Evolutionary conservation across 2,888 invertebrate species (phyloP).

Genomic region (Stenotaenia linearis): DNA sequence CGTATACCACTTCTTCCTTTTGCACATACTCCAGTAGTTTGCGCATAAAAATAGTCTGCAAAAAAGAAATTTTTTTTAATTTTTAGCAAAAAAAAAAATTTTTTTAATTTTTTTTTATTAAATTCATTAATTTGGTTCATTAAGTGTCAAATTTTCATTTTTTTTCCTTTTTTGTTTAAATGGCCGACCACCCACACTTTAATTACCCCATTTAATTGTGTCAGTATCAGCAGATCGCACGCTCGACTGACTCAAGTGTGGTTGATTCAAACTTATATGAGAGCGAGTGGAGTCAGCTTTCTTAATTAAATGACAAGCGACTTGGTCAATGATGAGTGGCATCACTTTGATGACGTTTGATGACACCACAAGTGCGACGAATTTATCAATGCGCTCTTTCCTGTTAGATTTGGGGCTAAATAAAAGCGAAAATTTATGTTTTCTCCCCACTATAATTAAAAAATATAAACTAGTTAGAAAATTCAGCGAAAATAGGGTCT

Average conservation of each 20-base stretch:
- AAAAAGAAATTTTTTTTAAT: background rate
- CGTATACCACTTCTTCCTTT: conserved; percentile 45
- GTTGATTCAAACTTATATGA: background rate
- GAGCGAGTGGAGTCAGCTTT: background rate
- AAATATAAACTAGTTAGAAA: background rate
- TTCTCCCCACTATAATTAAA: background rate
- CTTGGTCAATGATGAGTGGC: background rate
- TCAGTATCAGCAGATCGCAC: too few species aligned
- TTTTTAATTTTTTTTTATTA: background rate
- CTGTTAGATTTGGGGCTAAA: background rate
- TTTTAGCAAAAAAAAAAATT: background rate
- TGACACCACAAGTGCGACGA: background rate
- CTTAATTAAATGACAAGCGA: background rate
- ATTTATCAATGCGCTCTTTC: background rate
- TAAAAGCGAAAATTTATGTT: background rate
- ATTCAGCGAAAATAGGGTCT: background rate
- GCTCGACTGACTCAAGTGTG: background rate
- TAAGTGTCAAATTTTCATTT: too few species aligned
- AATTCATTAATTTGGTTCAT: background rate
- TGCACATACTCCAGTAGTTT: conserved; percentile 49
- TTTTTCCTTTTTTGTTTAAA: background rate
- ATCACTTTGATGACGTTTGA: background rate
- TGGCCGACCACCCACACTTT: background rate
- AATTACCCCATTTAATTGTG: background rate
- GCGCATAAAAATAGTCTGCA: conserved; percentile 46